A percentile compares a stretch with the other conserved stretches of the same genome.
phyloP scores from a whole-genome alignment of 1,140 invertebrate species.

The Caenorhabditis elegans region WBcel235 BX284602.5:10159001-10159500 shows the following conservation, averaged over 20 bases:
- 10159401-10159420: not conserved
- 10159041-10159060: not conserved
- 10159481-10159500: constrained; percentile 73
- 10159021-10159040: no score
- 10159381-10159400: not conserved
- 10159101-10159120: not conserved
- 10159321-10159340: not conserved
- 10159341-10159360: not conserved
- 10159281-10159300: not conserved
- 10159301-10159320: no score
- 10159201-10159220: not conserved
- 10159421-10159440: constrained; percentile 66
- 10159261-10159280: not conserved
- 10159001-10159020: not conserved
- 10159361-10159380: not conserved
- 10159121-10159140: not conserved
- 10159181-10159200: not conserved
- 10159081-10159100: not conserved
- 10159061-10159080: not conserved
- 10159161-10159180: not conserved
- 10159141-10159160: not conserved
- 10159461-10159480: constrained; percentile 71
- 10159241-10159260: not conserved
- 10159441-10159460: constrained; percentile 68
- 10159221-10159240: not conserved